These are phyloP conservation scores for Drosophila nannoptera DNA, from an alignment of 1,140 invertebrate genomes.

Conservation along the genomic window DNA sequence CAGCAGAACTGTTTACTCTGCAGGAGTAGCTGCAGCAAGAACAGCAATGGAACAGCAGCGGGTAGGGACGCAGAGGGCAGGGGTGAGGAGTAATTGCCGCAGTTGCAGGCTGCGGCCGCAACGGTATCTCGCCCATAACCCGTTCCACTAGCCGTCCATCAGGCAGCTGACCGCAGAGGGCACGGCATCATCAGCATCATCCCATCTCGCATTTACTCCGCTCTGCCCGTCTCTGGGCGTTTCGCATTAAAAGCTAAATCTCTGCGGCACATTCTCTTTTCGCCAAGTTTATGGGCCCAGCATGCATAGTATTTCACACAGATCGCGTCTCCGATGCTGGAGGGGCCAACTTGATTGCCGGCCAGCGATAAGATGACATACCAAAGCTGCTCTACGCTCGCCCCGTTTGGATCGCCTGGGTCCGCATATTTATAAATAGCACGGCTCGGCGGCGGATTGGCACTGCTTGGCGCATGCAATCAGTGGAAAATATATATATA, in stretches of 20 bases:
- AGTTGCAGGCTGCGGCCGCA: slow-evolving; percentile 47
- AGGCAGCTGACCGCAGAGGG: slow-evolving; percentile 75
- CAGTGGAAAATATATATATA: slow-evolving; percentile 58
- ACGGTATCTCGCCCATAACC: slow-evolving; percentile 63
- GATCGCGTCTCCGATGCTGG: slow-evolving; percentile 60
- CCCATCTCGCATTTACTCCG: slow-evolving; percentile 13
- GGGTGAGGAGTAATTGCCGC: slow-evolving; percentile 49
- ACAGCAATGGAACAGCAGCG: background rate
- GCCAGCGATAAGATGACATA: slow-evolving; percentile 68
- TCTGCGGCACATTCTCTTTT: slow-evolving; percentile 37
- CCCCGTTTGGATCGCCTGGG: slow-evolving; percentile 42
- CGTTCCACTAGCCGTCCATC: slow-evolving; percentile 68
- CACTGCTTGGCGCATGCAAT: slow-evolving; percentile 64
- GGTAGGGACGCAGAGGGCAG: too few relatives aligned
- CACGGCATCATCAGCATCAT: slow-evolving; percentile 43
- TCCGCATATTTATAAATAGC: slow-evolving; percentile 70
- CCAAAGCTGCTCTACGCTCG: slow-evolving; percentile 58
- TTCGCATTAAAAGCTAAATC: slow-evolving; percentile 41
- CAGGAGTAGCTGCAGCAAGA: background rate
- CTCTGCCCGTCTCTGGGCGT: slow-evolving; percentile 10
- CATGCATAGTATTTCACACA: slow-evolving; percentile 69
- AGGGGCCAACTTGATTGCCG: slow-evolving; percentile 53
- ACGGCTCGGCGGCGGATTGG: too few relatives aligned
- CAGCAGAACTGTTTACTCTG: slow-evolving; percentile 36
- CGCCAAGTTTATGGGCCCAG: slow-evolving; percentile 62